Evolutionary conservation across 2,113 vertebrate genomes (phyloP), one percentile per base, ranked within the genome.

Genomic region (Lates calcarifer): DNA sequence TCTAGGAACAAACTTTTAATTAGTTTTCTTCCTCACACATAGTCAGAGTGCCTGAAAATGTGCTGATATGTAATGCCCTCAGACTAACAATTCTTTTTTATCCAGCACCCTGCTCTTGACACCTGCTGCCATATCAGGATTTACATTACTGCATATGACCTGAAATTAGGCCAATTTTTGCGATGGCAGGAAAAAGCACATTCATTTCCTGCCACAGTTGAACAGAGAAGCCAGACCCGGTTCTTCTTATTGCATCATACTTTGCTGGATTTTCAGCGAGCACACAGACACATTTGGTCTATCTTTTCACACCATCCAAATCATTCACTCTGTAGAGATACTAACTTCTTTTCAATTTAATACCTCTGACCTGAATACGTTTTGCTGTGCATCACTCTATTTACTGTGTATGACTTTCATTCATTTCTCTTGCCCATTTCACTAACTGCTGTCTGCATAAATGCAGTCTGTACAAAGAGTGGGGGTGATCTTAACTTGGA

Each of bases 391-490:
- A 67, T 85, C 79, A 53, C 53, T 82, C 51, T 73, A 39, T 85
- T 88, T 76, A 64, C 53, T 69, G 28, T 77, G 49, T 68, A 12
- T 83, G 75, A 76, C 66, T 87, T 75, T 83, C 71, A 82, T 85
- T 81, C 33, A 86, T 85, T 87, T 53, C 77, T 95, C 62, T 47
- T 88, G 33, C 92, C 94, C 95, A 93, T 94, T 94, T 85, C 85
- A 96, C 95, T 96, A 96, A 96, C 97, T 96, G 96, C 71, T 70
- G 47, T 79, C 62, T 73, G 64, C 66, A 55, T 51, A 74, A 80
- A 67, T 77, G 33, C 53, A 57, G 29, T 79, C 47, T 83, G 61
- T 61, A 66, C 60, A 83, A 56, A 79, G 74, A 77, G 68, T 68
- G 57, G 57, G 49, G 68, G 64, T 57, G 77, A 76, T 58, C 69